Evolutionary conservation across 2,113 vertebrate species (phyloP), one percentile per base, ranked within the genome.

Genomic region (Uropsilus gracilis): DNA sequence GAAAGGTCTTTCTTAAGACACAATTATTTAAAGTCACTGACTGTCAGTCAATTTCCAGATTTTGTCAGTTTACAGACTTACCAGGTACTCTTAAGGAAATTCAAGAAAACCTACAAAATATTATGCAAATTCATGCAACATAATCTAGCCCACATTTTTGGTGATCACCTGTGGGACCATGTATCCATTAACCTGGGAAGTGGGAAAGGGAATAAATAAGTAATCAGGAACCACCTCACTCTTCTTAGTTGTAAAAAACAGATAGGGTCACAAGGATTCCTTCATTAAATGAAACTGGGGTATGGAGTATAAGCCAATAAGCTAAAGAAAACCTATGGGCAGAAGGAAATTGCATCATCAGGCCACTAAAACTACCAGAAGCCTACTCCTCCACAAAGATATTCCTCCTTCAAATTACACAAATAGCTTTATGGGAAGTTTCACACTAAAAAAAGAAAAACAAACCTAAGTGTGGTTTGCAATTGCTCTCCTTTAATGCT

Each of bases 1-100:
- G 6, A 82, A 75, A 64, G 11, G 32, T 57, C 46, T 37, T 57
- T 92, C 77, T 59, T 68, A 93, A 73, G 20, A 42, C 12, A n/a
- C 71, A 17, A 86, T 68, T 81, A 91, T 37, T 81, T 93, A 83
- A 95, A 86, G 32, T 63, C 30, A 68, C 18, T 73, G 28, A 63
- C 2, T 32, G 77, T 82, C 61, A 63, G 32, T 11, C 34, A 80
- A 90, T 44, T 94, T 24, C 32, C 30, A 93, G 68, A 63, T 18
- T 85, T 57, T 32, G 32, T 37, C 63, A 68, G 16, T 64, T 69
- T 93, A 76, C 0, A 89, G 20, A 17, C 8, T 30, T 63, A 11
- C 5, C n/a, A 96, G 22, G 17, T 53, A 42, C 6, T 64, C 42
- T 76, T 59, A 63, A 89, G 16, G 90, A 87, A 42, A n/a, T n/a